Evolutionary conservation across 2,797 vertebrate genomes (phyloP), one percentile per base, ranked within the genome.

Genomic region (Danio kyathit): DNA sequence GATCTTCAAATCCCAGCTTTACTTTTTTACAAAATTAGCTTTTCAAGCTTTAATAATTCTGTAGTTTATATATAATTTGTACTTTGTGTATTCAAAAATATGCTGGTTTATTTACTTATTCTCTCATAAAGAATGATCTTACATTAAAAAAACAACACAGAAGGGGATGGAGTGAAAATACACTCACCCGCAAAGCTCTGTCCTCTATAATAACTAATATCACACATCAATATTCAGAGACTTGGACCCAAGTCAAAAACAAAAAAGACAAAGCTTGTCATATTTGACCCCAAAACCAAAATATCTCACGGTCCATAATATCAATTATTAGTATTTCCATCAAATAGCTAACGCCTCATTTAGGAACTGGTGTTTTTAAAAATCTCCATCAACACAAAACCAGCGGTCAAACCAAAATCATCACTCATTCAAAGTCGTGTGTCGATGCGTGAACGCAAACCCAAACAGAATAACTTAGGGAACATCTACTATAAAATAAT

Each of bases 11-110:
- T 89, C 85, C 89, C 82, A 88, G 84, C 78, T 87, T 66, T 43
- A 69, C 41, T 76, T 71, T 84, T 75, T 74, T 85, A 92, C 85
- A 91, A 94, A 93, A 93, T 91, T 85, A 84, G 83, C 86, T 86
- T 83, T 41, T 74, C 49, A 75, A 84, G 77, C 84, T 63, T 85
- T 78, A 79, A 83, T 86, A 82, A 74, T 86, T 87, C 69, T 76
- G 59, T 75, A 86, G 81, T 84, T 85, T 63, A 85, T 91, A 93
- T 92, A 93, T 78, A 67, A 76, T 61, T 91, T 86, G 64, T 57
- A 89, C 90, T 90, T 80, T 87, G 89, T 71, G 90, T 93, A 94
- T 92, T 92, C 91, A 91, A 95, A 95, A 95, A 95, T 94, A 94
- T 92, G 92, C 92, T 94, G 93, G 91, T 91, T 93, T 93, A 90